Conservation (phyloP, 2,113 vertebrate genomes). For the Halichoeres trimaculatus region DNA sequence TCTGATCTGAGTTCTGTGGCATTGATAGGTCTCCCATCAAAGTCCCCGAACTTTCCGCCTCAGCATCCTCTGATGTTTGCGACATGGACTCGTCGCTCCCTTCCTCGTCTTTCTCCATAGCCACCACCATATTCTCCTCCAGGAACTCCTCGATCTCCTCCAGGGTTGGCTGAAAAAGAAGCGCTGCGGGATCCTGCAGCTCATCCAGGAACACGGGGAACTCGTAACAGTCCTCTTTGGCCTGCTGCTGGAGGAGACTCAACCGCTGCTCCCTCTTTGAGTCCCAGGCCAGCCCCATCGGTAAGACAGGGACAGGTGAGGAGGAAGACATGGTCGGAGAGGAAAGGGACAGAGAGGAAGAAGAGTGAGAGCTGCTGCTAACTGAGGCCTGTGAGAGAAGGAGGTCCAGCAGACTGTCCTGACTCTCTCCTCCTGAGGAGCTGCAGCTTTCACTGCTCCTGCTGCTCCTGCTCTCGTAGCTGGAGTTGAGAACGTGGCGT, state of each 20-base stretch:
- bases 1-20: slow-evolving; percentile 83
- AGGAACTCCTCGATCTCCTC: slow-evolving; percentile 99
- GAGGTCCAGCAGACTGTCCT: slow-evolving; percentile 93
- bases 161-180: slow-evolving; percentile 95
- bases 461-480: slow-evolving; percentile 69
- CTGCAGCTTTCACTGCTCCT: slow-evolving; percentile 76
- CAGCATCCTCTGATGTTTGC: slow-evolving; percentile 53
- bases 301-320: slow-evolving; percentile 66
- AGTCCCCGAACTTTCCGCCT: slow-evolving; percentile 80
- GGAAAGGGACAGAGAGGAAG: slow-evolving; percentile 37
- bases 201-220: slow-evolving; percentile 89
- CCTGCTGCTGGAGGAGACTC: slow-evolving; percentile 61
- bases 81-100: slow-evolving; percentile 67
- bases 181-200: slow-evolving; percentile 87
- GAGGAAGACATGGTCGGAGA: slow-evolving; percentile 46
- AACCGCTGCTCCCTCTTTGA: slow-evolving; percentile 82
- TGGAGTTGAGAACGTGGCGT: slow-evolving; percentile 53
- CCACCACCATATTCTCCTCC: slow-evolving; percentile 95
- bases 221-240: slow-evolving; percentile 90
- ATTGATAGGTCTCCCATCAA: slow-evolving; percentile 72
- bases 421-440: slow-evolving; percentile 89
- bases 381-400: slow-evolving; percentile 91
- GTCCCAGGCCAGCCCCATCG: slow-evolving; percentile 87
- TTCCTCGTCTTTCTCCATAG: slow-evolving; percentile 83
- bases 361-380: slow-evolving; percentile 50